These are phyloP conservation scores for Chaetogeoica ovagalla DNA, from an alignment of 2,888 invertebrate genomes.

Conservation along the genomic window DNA sequence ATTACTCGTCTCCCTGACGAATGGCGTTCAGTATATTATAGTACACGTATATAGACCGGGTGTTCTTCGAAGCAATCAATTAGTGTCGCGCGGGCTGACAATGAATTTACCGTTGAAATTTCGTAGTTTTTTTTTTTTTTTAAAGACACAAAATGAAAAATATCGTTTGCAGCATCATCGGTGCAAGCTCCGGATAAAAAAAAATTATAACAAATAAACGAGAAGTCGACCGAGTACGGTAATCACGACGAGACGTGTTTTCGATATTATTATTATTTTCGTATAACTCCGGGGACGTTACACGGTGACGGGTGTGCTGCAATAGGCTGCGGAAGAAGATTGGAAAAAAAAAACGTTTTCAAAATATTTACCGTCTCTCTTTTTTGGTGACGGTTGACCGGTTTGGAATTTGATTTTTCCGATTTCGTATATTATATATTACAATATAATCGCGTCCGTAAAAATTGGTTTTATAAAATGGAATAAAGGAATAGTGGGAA, in stretches of 20 bases:
- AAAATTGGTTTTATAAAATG: conserved; percentile 39
- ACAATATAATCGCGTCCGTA: conserved; percentile 36
- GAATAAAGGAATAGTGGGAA: too few species aligned
- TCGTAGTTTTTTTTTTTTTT: conserved; percentile 1
- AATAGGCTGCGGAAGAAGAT: too few species aligned
- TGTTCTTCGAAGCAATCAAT: background rate
- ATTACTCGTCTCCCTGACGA: background rate
- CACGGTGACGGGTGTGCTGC: background rate
- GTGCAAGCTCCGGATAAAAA: background rate
- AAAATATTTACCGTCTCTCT: conserved; percentile 37
- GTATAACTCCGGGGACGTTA: conserved; percentile 5
- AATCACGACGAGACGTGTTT: conserved; percentile 5
- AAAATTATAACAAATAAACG: conserved; percentile 14
- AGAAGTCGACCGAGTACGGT: too few species aligned
- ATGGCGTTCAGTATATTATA: background rate
- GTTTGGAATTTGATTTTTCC: conserved; percentile 32
- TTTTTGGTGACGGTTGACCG: conserved; percentile 3
- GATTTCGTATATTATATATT: too few species aligned
- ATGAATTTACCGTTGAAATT: background rate
- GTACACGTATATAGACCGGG: too few species aligned
- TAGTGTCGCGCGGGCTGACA: conserved; percentile 12
- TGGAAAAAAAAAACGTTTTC: conserved; percentile 43
- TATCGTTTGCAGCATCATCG: too few species aligned
- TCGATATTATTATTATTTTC: conserved; percentile 5
- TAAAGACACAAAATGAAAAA: background rate